Percentiles rank a stretch among this genome's conserved stretches.
Evolutionary conservation across 53 echinoderm and acorn worm species (phyloP).

Genomic region (Temnopleurus reevesii): DNA sequence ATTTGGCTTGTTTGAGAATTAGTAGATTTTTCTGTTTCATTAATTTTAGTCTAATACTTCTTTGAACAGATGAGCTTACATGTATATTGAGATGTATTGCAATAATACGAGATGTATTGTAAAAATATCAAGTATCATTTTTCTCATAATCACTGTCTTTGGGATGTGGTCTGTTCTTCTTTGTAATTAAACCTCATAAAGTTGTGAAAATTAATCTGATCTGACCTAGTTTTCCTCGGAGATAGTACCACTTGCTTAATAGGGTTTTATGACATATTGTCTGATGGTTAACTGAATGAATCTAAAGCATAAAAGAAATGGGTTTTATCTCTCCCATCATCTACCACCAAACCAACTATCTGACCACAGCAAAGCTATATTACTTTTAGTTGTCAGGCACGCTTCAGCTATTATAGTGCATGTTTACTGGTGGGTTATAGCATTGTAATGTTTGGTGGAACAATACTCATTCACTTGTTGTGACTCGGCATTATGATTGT

Average conservation of each 20-base stretch:
- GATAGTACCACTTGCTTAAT: background rate
- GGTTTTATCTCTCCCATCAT: conserved; percentile 3
- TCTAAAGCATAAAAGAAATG: background rate
- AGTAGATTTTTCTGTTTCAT: no score
- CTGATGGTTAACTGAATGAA: background rate
- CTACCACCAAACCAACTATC: background rate
- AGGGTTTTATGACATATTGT: background rate
- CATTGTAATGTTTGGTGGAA: background rate
- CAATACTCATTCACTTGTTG: background rate
- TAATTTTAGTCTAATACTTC: no score
- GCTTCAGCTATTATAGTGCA: background rate
- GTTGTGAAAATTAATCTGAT: no score
- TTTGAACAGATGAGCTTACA: no score
- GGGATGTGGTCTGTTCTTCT: no score
- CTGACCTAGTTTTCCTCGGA: no score
- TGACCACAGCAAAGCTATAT: background rate
- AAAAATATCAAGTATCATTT: no score
- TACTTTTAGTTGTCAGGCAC: background rate
- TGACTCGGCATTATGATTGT: background rate
- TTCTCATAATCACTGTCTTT: no score
- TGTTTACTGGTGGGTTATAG: background rate
- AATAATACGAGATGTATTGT: no score
- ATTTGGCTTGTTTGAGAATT: no score
- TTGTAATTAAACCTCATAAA: no score
- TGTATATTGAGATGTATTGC: no score